A percentile compares a stretch with the other conserved stretches of the same genome.
These are phyloP conservation scores for Bombus waltoni DNA, from an alignment of 1,140 invertebrate species.

Conservation along the genomic window DNA sequence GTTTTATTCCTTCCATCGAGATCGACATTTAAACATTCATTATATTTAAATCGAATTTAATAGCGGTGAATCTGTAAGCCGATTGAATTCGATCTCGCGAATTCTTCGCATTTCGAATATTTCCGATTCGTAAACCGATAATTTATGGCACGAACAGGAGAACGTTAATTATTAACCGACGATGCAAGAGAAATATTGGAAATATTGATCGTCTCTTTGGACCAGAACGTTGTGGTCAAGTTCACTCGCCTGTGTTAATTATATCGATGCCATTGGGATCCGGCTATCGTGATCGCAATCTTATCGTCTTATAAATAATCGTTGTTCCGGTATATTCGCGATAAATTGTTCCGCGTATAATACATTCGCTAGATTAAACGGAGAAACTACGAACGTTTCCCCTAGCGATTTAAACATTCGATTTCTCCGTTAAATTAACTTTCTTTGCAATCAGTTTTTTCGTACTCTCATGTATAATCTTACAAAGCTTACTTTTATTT, in stretches of 20 bases:
- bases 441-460: not conserved
- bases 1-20: not conserved
- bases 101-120: not conserved
- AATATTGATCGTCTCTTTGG: constrained; percentile 35
- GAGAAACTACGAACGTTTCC: not conserved
- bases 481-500: not conserved
- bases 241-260: constrained; percentile 33
- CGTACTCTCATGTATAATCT: not conserved
- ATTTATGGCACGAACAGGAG: not conserved
- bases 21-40: not conserved
- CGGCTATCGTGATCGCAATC: constrained; percentile 32
- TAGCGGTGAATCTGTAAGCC: no score
- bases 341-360: constrained; percentile 18
- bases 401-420: not conserved
- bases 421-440: not conserved
- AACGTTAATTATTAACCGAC: constrained; percentile 10
- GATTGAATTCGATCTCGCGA: no score
- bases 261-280: not conserved
- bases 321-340: not conserved
- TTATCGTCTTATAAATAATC: constrained; percentile 43
- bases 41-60: not conserved
- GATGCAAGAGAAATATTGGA: constrained; percentile 9
- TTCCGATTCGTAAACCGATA: not conserved
- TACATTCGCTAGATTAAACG: not conserved
- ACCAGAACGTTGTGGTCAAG: constrained; percentile 36